Percentiles rank a stretch among this genome's conserved stretches.
phyloP scores from a whole-genome alignment of 2,888 invertebrate species.

The Gymnoscelis rufifasciata region DNA sequence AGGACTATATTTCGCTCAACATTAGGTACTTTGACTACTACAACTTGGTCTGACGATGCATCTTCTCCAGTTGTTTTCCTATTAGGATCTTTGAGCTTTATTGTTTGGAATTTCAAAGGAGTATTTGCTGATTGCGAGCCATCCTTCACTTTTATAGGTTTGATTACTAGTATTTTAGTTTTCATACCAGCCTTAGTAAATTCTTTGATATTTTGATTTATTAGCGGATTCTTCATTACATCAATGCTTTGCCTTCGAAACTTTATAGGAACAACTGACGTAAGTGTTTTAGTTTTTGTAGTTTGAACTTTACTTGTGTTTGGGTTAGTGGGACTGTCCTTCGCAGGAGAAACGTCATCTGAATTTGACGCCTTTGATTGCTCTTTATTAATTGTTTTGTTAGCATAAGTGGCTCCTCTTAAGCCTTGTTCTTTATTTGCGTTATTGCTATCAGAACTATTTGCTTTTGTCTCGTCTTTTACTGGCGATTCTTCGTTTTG shows the following conservation, averaged over 20 bases:
- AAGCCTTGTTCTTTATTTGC: constrained; percentile 15
- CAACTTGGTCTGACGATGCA: constrained; percentile 56
- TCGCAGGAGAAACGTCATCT: neutral
- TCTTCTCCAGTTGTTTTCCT: constrained; percentile 48
- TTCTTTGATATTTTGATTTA: constrained; percentile 64
- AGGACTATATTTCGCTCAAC: constrained; percentile 49
- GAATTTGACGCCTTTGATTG: neutral
- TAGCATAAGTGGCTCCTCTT: neutral
- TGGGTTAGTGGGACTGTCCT: neutral
- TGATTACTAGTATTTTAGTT: constrained; percentile 71
- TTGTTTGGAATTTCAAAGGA: constrained; percentile 69
- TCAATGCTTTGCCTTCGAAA: constrained; percentile 63
- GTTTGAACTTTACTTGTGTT: constrained; percentile 17
- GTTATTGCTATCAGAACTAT: constrained; percentile 6
- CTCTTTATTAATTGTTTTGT: constrained; percentile 6
- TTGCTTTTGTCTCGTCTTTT: constrained; percentile 1
- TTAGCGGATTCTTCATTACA: constrained; percentile 64
- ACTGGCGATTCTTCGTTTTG: neutral
- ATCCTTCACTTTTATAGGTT: constrained; percentile 65
- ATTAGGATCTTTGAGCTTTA: constrained; percentile 84
- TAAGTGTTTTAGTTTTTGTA: constrained; percentile 34
- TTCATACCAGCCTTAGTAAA: constrained; percentile 69
- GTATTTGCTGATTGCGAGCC: constrained; percentile 43
- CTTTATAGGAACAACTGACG: constrained; percentile 56
- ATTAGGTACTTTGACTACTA: constrained; percentile 66